Base-by-base conservation (phyloP, 2,113 vertebrate genomes). In the Psophia crepitans region DNA sequence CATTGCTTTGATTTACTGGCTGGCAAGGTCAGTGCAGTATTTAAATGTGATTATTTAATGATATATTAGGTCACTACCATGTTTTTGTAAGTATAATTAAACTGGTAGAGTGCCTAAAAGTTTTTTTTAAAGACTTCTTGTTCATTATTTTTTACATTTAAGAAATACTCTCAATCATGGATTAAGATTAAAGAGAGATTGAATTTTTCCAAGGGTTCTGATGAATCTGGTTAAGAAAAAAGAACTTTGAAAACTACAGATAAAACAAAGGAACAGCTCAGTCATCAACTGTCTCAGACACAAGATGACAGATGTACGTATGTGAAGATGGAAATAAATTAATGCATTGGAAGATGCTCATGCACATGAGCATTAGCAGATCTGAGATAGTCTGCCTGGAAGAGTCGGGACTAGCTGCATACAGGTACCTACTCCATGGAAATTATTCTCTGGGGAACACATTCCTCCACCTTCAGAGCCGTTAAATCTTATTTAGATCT, bases 11-110 rank as follows among this genome's bases (percentile, higher is more conserved):
- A 88, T 94, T 90, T 84, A 84, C 54, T 75, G 61, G 14, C 53
- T 96, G 86, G 61, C 81, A 95, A 83, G 83, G 75, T 87, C 85
- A 92, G 21, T 26, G 53, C 19, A 79, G 44, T 64, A 88, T 41
- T 92, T 95, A 87, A 87, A 80, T 54, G n/a, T 54, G 37, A 85
- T 92, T 71, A 91, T 80, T 87, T 89, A 96, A 96, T 88, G 37
- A 94, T 80, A 68, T 16, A 24, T 89, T 85, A 61, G 33, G 85
- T 90, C 64, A 90, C 46, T 66, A 58, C 28, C 9, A 44, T 37
- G 28, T 48, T 85, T 89, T 60, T 88, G 32, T 70, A 93, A 84
- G 64, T 35, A 53, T 73, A 93, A 87, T 85, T 83, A 86, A 93
- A 91, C 56, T 65, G n/a, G 13, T 66, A 56, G 61, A 35, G 33